phyloP scores from a whole-genome alignment of 2,797 vertebrate genomes.

The Argya squamiceps region DNA sequence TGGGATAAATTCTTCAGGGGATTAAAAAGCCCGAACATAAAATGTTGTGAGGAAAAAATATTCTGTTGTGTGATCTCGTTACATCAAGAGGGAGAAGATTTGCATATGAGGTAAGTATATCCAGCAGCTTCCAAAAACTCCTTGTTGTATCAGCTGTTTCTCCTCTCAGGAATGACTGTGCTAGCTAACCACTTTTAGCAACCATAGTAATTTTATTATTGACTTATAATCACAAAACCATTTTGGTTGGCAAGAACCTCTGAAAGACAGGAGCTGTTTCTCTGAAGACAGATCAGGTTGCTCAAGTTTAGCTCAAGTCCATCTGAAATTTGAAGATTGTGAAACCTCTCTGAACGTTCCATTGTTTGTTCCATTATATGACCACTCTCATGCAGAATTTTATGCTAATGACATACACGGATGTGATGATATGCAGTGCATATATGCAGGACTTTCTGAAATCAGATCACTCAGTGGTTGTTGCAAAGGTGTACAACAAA shows the following conservation, averaged over 20 bases:
- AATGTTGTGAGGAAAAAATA: neutral
- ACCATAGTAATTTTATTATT: neutral
- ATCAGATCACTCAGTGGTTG: neutral
- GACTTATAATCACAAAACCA: neutral
- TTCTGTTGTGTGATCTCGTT: neutral
- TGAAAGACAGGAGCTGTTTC: neutral
- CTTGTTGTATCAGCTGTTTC: neutral
- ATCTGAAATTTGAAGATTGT: neutral
- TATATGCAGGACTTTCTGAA: neutral
- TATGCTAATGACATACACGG: neutral
- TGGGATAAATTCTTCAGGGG: neutral
- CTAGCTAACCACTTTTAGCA: neutral
- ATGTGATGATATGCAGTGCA: neutral
- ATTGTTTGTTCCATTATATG: neutral
- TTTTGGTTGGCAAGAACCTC: neutral
- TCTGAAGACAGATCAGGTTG: neutral
- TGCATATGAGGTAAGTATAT: neutral
- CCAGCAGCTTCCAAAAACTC: neutral
- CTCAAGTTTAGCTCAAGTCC: neutral
- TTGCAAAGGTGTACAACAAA: neutral
- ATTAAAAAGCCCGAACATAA: rapidly evolving
- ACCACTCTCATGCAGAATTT: neutral
- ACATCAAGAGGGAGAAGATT: neutral
- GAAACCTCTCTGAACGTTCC: neutral
- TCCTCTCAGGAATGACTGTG: neutral